A percentile compares a stretch with the other conserved stretches of the same genome.
Conservation (phyloP, 2,113 vertebrate species). For the Epinephelus fuscoguttatus region DNA sequence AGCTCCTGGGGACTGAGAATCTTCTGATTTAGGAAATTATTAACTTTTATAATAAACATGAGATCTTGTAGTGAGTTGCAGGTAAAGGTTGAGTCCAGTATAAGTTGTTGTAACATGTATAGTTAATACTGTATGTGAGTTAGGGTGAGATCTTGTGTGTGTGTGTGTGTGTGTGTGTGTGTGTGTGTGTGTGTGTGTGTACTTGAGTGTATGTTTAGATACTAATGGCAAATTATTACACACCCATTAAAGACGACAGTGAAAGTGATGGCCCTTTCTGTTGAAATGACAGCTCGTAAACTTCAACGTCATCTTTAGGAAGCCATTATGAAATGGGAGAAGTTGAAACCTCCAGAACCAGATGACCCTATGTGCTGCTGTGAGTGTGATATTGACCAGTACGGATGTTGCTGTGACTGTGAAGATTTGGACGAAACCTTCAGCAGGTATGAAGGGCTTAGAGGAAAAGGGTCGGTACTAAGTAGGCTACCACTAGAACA, state of each 20-base stretch:
- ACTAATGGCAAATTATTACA: neutral
- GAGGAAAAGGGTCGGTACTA: neutral
- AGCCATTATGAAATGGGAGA: conserved; percentile 80
- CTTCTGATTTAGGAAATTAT: conserved; percentile 25
- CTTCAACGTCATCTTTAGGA: conserved; percentile 2
- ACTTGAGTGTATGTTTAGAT: neutral
- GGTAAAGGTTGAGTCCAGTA: neutral
- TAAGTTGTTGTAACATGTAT: neutral
- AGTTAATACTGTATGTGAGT: rapidly evolving
- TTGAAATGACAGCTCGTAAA: conserved; percentile 34
- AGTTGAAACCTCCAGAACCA: conserved; percentile 81
- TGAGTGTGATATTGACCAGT: conserved; percentile 75
- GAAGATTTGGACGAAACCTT: conserved; percentile 80
- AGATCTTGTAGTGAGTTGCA: neutral
- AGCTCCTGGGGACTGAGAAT: conserved; percentile 58
- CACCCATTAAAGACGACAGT: too few species aligned
- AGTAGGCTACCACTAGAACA: neutral
- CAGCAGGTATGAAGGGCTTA: conserved; percentile 72
- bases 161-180: neutral
- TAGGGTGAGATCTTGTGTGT: neutral
- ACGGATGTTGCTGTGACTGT: conserved; percentile 79
- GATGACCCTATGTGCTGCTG: conserved; percentile 83
- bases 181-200: neutral
- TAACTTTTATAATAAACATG: neutral
- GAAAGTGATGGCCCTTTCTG: conserved; percentile 8